A percentile compares a stretch with the other conserved stretches of the same genome.
Evolutionary conservation across 2,888 invertebrate species (phyloP).

Genomic region (Andrena dorsata): DNA sequence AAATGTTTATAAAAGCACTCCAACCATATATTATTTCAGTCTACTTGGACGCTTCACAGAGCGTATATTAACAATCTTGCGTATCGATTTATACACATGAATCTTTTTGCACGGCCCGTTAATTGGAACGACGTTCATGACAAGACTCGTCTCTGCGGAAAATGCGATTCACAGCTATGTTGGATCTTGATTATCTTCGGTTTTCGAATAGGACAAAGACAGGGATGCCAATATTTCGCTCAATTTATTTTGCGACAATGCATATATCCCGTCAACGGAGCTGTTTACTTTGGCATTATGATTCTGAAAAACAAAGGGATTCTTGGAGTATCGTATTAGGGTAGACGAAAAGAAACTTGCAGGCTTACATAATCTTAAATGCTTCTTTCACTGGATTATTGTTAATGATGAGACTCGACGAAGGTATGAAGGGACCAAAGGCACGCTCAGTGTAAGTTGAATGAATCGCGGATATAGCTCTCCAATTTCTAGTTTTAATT

Average conservation of each 20-base stretch:
- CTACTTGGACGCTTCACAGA: background rate
- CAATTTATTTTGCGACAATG: slow-evolving; percentile 51
- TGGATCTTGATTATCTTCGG: slow-evolving; percentile 39
- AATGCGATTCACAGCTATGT: no score
- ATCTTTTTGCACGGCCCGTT: no score
- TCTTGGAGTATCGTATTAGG: slow-evolving; percentile 13
- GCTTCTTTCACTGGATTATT: background rate
- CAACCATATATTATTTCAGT: no score
- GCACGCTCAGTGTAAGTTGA: slow-evolving; percentile 67
- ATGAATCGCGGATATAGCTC: slow-evolving; percentile 16
- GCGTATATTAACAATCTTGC: background rate
- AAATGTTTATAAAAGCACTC: slow-evolving; percentile 3
- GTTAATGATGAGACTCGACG: slow-evolving; percentile 5
- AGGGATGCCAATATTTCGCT: slow-evolving; percentile 52
- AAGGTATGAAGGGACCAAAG: slow-evolving; percentile 60
- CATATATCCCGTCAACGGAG: slow-evolving; percentile 51
- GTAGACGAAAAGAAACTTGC: background rate
- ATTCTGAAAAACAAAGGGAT: slow-evolving; percentile 65
- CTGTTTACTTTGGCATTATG: slow-evolving; percentile 52
- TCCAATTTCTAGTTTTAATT: slow-evolving; percentile 1
- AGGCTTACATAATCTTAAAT: slow-evolving; percentile 5
- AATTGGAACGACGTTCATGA: no score
- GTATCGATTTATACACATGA: background rate
- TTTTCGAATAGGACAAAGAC: slow-evolving; percentile 39
- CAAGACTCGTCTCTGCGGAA: no score